A percentile compares a stretch with the other conserved stretches of the same genome.
phyloP scores from a whole-genome alignment of 1,140 invertebrate species.

The Wasmannia auropunctata region DNA sequence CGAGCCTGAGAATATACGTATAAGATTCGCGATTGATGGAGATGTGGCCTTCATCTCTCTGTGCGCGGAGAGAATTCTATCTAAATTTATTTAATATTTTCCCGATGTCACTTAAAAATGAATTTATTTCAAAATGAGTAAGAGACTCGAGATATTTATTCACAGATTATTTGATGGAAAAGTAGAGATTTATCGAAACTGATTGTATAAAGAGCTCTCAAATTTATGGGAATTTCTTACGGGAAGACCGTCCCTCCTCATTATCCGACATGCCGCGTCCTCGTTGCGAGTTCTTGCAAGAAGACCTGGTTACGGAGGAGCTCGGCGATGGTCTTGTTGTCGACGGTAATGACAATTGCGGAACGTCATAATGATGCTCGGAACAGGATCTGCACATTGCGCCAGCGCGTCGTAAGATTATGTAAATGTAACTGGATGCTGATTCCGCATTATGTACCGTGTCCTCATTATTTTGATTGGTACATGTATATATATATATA shows the following conservation, averaged over 20 bases:
- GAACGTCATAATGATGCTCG: slow-evolving; percentile 95
- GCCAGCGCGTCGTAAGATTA: slow-evolving; percentile 89
- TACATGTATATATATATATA: no score
- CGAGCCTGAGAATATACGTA: slow-evolving; percentile 84
- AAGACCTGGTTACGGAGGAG: slow-evolving; percentile 85
- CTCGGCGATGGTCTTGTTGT: slow-evolving; percentile 86
- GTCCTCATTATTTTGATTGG: slow-evolving; percentile 24
- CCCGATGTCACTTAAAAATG: not conserved
- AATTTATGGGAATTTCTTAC: slow-evolving; percentile 61
- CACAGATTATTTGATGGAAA: not conserved
- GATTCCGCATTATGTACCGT: not conserved
- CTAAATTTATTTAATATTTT: not conserved
- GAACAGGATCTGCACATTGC: slow-evolving; percentile 85
- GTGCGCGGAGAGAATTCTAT: not conserved
- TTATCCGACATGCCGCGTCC: slow-evolving; percentile 69
- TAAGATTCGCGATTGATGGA: not conserved
- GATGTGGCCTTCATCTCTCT: not conserved
- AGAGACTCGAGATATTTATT: not conserved
- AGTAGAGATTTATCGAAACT: slow-evolving; percentile 13
- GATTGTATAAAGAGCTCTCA: slow-evolving; percentile 84
- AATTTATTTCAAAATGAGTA: not conserved
- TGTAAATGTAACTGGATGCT: slow-evolving; percentile 57
- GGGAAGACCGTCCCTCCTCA: slow-evolving; percentile 69
- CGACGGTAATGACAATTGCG: slow-evolving; percentile 89
- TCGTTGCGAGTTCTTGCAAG: slow-evolving; percentile 85